These are phyloP conservation scores for Cheilosia vulpina DNA, from an alignment of 2,888 invertebrate species.

Conservation along the genomic window DNA sequence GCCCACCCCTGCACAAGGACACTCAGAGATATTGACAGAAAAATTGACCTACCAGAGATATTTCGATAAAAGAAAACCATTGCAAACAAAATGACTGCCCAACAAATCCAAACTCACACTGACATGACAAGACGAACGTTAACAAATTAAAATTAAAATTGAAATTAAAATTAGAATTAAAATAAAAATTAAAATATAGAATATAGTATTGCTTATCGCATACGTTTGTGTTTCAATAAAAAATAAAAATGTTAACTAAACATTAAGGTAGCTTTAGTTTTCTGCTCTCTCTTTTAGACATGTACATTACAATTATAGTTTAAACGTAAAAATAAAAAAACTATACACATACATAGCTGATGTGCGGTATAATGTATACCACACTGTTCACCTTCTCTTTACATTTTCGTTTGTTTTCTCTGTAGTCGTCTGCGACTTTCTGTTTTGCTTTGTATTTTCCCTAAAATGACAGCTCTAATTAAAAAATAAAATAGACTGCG, in stretches of 20 bases:
- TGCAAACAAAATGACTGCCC: slow-evolving; percentile 5
- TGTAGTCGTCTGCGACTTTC: slow-evolving; percentile 7
- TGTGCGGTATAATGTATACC: slow-evolving; percentile 57
- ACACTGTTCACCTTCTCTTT: not conserved
- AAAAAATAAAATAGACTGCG: slow-evolving; percentile 43
- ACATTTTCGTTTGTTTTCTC: slow-evolving; percentile 3
- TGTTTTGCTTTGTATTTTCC: not conserved
- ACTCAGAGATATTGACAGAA: not conserved
- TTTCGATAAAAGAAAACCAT: not conserved
- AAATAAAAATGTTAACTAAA: slow-evolving; percentile 60
- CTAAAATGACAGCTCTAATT: slow-evolving; percentile 28
- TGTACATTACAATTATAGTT: slow-evolving; percentile 42
- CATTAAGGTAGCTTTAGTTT: slow-evolving; percentile 71
- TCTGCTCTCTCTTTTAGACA: slow-evolving; percentile 47
- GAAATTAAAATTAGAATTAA: slow-evolving; percentile 1
- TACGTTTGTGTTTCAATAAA: slow-evolving; percentile 51
- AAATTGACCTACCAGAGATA: slow-evolving; percentile 2
- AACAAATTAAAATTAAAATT: not conserved
- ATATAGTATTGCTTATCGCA: slow-evolving; percentile 54
- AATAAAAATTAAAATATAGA: not conserved
- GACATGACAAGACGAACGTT: slow-evolving; percentile 22
- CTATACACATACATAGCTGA: slow-evolving; percentile 17
- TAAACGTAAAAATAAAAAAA: slow-evolving; percentile 17
- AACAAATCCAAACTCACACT: slow-evolving; percentile 15
- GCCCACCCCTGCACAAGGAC: not conserved